Conservation (phyloP, 2,113 vertebrate genomes). For the Melanocharis versteri region DNA sequence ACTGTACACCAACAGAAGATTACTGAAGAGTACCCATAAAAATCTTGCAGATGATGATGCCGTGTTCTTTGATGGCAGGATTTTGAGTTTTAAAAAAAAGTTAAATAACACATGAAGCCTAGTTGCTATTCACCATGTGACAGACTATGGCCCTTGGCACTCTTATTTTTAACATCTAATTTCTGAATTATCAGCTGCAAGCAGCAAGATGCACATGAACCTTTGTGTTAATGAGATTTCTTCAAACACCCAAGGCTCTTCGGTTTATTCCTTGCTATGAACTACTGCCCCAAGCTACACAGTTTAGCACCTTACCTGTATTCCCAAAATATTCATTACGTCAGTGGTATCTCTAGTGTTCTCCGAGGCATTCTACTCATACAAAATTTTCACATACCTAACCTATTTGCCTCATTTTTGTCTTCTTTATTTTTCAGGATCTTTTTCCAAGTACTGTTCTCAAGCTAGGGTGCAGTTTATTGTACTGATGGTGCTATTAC, state of each 20-base stretch:
- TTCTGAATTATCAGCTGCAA: constrained; percentile 2
- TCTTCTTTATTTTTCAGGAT: not conserved
- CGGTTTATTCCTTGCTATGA: not conserved
- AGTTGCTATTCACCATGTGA: not conserved
- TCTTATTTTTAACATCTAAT: not conserved
- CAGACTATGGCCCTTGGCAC: not conserved
- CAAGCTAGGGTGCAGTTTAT: not conserved
- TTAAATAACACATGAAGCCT: not conserved
- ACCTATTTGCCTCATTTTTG: constrained; percentile 43
- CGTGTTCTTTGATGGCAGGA: not conserved
- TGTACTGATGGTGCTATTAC: not conserved
- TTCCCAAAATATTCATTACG: not conserved
- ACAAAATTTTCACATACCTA: not conserved
- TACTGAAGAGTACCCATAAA: not conserved
- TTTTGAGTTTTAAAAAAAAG: not conserved
- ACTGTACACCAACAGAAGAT: not conserved
- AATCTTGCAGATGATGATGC: not conserved
- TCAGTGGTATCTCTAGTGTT: not conserved
- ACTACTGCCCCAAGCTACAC: not conserved
- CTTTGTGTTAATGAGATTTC: not conserved
- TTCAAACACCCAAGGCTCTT: not conserved
- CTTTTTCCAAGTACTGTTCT: not conserved
- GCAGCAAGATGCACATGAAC: not conserved
- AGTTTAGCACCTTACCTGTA: not conserved
- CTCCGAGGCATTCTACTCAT: not conserved